Conservation (phyloP, 2,797 vertebrate genomes). For the Triplophysa bombifrons region DNA sequence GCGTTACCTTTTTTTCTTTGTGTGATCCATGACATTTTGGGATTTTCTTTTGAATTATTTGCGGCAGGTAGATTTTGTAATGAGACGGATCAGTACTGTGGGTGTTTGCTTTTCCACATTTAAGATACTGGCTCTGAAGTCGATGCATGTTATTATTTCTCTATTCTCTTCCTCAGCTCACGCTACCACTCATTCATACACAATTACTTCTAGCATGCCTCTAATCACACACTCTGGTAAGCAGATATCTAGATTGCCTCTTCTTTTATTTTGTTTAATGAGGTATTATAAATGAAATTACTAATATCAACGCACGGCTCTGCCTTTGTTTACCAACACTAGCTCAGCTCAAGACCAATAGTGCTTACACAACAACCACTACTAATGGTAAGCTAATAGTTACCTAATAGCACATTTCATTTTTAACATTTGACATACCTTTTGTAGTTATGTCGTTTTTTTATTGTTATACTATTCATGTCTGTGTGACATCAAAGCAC, state of each 20-base stretch:
- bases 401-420: neutral
- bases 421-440: neutral
- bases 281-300: neutral
- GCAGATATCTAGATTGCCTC: slow-evolving; percentile 37
- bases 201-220: slow-evolving; percentile 65
- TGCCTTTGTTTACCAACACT: slow-evolving; percentile 42
- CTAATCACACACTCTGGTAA: slow-evolving; percentile 63
- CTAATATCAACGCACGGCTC: slow-evolving; percentile 48
- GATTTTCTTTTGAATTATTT: too few species aligned
- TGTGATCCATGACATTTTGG: too few species aligned
- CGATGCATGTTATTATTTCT: slow-evolving; percentile 44
- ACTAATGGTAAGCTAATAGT: slow-evolving; percentile 62
- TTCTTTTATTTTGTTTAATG: slow-evolving; percentile 25
- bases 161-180: slow-evolving; percentile 56
- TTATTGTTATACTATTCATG: slow-evolving; percentile 1
- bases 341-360: slow-evolving; percentile 57
- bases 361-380: slow-evolving; percentile 49
- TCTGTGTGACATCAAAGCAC: slow-evolving; percentile 25
- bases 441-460: neutral
- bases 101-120: neutral
- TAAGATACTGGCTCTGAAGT: neutral
- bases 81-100: too few species aligned
- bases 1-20: too few species aligned
- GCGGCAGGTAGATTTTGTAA: too few species aligned
- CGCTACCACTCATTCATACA: slow-evolving; percentile 53